Evolutionary conservation across 2,113 vertebrate species (phyloP).

Genomic region (Hydropotes inermis): DNA sequence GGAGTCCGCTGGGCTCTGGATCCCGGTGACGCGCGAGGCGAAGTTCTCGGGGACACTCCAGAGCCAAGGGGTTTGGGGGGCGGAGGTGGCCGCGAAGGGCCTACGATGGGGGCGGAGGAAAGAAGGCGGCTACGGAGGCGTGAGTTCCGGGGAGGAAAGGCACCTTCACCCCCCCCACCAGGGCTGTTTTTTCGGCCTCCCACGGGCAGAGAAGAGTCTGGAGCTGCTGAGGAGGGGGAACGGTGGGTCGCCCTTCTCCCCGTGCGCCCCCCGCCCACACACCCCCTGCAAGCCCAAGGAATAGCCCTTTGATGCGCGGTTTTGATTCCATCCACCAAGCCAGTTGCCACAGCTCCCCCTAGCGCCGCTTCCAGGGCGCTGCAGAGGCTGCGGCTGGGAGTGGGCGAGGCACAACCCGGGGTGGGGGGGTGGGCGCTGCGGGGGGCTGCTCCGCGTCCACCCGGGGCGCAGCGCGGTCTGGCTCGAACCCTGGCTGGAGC

Average conservation of each 20-base stretch:
- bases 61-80: background rate
- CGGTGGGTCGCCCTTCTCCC: background rate
- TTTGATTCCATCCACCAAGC: conserved; percentile 18
- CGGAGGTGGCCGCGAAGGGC: background rate
- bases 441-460: background rate
- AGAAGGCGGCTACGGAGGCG: background rate
- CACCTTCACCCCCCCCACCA: conserved; percentile 20
- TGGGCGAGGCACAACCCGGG: conserved; percentile 52
- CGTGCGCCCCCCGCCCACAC: background rate
- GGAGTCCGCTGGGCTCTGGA: background rate
- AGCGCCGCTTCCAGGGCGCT: conserved; percentile 41
- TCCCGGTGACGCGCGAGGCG: background rate
- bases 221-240: background rate
- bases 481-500: background rate
- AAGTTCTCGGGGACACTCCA: conserved; percentile 50
- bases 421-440: background rate
- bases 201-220: conserved; percentile 8
- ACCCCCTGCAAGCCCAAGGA: background rate
- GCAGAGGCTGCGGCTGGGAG: conserved; percentile 47
- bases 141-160: conserved; percentile 8
- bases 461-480: background rate
- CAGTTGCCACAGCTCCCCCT: conserved; percentile 78
- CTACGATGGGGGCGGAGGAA: background rate
- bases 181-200: conserved; percentile 50
- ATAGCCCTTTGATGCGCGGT: background rate